Evolutionary conservation across 2,797 vertebrate species (phyloP).

Genomic region (Eidolon dupreanum): DNA sequence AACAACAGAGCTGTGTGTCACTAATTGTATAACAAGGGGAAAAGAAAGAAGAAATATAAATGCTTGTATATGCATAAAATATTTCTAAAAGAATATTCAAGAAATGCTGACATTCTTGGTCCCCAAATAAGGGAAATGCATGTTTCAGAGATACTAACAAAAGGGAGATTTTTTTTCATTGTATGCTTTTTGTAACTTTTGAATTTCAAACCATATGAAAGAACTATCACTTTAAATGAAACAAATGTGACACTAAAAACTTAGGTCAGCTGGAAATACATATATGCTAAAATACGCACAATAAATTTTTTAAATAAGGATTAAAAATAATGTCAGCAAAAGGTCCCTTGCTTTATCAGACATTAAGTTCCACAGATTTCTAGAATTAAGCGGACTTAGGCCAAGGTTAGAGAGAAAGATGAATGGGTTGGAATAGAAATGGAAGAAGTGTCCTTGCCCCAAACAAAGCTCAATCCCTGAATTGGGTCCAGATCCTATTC

Average conservation of each 20-base stretch:
- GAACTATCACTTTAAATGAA: background rate
- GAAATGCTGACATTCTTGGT: background rate
- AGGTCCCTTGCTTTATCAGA: background rate
- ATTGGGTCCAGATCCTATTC: background rate
- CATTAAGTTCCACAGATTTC: background rate
- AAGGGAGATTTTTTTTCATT: background rate
- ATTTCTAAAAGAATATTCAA: background rate
- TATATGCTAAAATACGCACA: background rate
- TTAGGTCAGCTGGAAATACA: conserved; percentile 6
- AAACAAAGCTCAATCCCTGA: too few species aligned
- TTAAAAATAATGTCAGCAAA: background rate
- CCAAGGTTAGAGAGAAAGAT: background rate
- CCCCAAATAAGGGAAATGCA: background rate
- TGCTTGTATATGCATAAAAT: background rate
- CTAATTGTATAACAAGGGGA: background rate
- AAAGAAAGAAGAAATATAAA: background rate
- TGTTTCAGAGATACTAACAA: background rate
- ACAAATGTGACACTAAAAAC: background rate
- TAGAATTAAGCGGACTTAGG: background rate
- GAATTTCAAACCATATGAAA: background rate
- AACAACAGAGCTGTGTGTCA: background rate
- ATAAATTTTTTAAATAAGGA: background rate
- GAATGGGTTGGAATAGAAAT: background rate
- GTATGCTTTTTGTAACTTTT: background rate
- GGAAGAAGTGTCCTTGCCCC: background rate